Conservation (phyloP, 30 jellyfish, hydroid and myxozoan species). For the Hydra vulgaris region DNA sequence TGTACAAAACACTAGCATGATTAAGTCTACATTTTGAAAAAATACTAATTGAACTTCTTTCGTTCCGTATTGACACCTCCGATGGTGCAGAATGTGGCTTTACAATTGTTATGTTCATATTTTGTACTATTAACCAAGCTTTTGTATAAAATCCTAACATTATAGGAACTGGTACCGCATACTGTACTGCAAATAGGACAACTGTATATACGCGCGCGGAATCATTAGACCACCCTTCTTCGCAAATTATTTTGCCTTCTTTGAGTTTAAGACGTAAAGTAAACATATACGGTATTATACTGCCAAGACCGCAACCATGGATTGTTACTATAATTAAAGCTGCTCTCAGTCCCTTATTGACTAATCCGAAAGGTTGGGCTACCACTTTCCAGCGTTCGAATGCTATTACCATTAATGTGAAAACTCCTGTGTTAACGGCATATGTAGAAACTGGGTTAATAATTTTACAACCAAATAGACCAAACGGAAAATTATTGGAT, state of each 20-base stretch:
- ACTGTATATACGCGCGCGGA: slow-evolving; percentile 22
- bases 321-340: neutral
- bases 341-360: neutral
- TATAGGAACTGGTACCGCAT: slow-evolving; percentile 27
- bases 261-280: neutral
- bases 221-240: slow-evolving; percentile 12
- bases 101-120: neutral
- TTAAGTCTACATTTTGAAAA: neutral
- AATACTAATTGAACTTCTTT: too few relatives aligned
- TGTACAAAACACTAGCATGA: too few relatives aligned
- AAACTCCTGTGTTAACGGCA: slow-evolving; percentile 20
- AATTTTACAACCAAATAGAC: slow-evolving; percentile 14
- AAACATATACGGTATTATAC: neutral
- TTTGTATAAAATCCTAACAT: slow-evolving; percentile 18
- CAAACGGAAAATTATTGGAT: slow-evolving; percentile 11
- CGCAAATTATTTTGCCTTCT: neutral
- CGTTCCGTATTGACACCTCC: neutral
- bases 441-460: slow-evolving; percentile 21
- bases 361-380: neutral
- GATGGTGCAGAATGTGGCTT: neutral
- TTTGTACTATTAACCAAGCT: slow-evolving; percentile 23
- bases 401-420: slow-evolving; percentile 20
- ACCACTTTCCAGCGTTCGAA: slow-evolving; percentile 22
- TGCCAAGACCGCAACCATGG: slow-evolving; percentile 6
- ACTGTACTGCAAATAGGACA: slow-evolving; percentile 14